Percentiles rank a stretch among this genome's conserved stretches.
Evolutionary conservation across 2,797 vertebrate species (phyloP).

Genomic region (Crypturellus tataupa): DNA sequence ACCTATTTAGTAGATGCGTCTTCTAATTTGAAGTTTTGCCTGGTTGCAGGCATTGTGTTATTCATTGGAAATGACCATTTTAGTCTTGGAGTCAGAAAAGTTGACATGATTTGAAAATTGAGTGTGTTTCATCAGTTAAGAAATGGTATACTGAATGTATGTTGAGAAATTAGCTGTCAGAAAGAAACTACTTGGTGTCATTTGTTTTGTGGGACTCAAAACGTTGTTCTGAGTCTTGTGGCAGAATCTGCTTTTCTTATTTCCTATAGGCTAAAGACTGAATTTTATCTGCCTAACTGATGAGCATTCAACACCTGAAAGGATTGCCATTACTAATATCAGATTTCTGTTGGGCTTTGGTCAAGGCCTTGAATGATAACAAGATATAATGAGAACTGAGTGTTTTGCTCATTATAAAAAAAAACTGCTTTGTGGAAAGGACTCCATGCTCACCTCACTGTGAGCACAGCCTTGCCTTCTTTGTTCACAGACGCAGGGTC

Average conservation of each 20-base stretch:
- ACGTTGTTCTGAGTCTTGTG: rapidly evolving
- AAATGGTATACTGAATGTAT: background rate
- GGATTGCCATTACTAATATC: background rate
- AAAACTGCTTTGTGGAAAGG: background rate
- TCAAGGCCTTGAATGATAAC: background rate
- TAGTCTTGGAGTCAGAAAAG: background rate
- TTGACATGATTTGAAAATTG: background rate
- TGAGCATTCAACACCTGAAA: background rate
- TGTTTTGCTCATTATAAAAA: conserved; percentile 7
- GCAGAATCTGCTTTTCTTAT: background rate
- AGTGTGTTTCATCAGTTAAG: background rate
- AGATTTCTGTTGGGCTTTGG: background rate
- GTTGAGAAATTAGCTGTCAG: background rate
- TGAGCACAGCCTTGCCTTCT: background rate
- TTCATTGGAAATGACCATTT: background rate
- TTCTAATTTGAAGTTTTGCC: background rate
- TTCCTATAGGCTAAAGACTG: background rate
- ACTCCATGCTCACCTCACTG: background rate
- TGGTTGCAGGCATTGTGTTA: background rate
- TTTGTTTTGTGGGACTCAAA: background rate
- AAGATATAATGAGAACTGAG: background rate
- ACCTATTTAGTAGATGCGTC: background rate
- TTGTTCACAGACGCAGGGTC: background rate
- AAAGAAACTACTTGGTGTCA: background rate
- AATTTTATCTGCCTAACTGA: background rate